phyloP scores from a whole-genome alignment of 2,888 invertebrate genomes.

The Netelia fuscicornis region DNA sequence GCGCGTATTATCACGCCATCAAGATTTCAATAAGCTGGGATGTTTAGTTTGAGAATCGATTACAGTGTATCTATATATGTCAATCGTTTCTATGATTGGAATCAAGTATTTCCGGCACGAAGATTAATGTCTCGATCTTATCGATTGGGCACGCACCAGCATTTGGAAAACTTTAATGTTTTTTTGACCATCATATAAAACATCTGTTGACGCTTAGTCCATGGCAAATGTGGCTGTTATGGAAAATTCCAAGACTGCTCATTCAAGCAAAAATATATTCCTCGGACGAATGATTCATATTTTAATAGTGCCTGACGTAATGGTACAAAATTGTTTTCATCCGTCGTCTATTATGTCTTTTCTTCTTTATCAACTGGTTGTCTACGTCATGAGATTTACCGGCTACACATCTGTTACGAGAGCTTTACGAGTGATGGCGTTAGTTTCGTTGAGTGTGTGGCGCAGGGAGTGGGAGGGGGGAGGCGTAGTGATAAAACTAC shows the following conservation, averaged over 20 bases:
- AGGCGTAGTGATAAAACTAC: constrained; percentile 55
- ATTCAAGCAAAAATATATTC: too few species aligned
- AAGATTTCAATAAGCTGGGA: constrained; percentile 26
- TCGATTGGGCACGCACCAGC: background rate
- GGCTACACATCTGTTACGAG: background rate
- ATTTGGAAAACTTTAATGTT: background rate
- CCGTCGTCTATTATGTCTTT: background rate
- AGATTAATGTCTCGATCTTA: too few species aligned
- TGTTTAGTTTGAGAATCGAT: constrained; percentile 27
- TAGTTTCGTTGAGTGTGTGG: constrained; percentile 1
- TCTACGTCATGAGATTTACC: constrained; percentile 24
- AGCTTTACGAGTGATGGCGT: constrained; percentile 20
- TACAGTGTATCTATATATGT: background rate
- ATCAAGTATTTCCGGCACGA: background rate
- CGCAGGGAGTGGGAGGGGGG: background rate
- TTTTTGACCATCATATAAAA: background rate
- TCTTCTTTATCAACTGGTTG: constrained; percentile 40
- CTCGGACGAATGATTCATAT: background rate
- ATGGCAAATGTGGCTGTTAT: background rate
- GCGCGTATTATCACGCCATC: constrained; percentile 21
- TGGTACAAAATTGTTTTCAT: background rate
- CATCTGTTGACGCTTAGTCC: background rate
- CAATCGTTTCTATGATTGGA: background rate
- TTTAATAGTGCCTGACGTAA: background rate
- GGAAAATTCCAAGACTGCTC: too few species aligned